A percentile compares a stretch with the other conserved stretches of the same genome.
Conservation (phyloP, 2,797 vertebrate species). For the Gadopsis bispinosus region DNA sequence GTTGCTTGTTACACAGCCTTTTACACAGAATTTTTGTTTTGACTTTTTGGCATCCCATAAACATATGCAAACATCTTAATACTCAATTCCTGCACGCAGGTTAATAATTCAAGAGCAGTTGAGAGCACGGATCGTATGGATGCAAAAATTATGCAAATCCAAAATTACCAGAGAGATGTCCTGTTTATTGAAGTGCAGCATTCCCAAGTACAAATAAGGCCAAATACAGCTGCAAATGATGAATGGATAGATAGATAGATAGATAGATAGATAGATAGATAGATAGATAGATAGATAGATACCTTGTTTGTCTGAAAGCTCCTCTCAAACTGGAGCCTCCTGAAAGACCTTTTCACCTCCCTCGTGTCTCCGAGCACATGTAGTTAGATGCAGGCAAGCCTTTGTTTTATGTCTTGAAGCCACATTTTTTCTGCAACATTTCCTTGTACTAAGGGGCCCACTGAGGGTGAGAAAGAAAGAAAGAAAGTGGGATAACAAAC, state of each 20-base stretch:
- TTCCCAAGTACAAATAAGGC: not conserved
- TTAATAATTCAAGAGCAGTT: not conserved
- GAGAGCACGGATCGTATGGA: not conserved
- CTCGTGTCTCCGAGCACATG: slow-evolving; percentile 26
- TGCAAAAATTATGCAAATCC: not conserved
- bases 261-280: not conserved
- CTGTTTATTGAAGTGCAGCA: not conserved
- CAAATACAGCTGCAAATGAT: not conserved
- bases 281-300: not conserved
- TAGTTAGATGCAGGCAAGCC: slow-evolving; percentile 35
- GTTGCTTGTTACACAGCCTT: not conserved
- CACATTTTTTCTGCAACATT: slow-evolving; percentile 52
- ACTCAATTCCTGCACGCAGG: not conserved
- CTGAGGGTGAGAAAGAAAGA: not conserved
- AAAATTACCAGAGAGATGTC: not conserved
- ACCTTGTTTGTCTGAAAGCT: slow-evolving; percentile 24
- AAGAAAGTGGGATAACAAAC: slow-evolving; percentile 37
- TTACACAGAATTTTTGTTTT: not conserved
- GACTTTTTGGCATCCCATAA: not conserved
- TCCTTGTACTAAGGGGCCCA: slow-evolving; percentile 23
- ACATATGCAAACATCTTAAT: not conserved
- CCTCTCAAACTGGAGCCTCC: slow-evolving; percentile 29
- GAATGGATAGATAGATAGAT: too few species aligned
- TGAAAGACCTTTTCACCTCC: not conserved
- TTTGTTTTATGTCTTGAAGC: slow-evolving; percentile 27